Conservation (phyloP, 2,888 invertebrate genomes). For the Perizoma flavofasciatum region DNA sequence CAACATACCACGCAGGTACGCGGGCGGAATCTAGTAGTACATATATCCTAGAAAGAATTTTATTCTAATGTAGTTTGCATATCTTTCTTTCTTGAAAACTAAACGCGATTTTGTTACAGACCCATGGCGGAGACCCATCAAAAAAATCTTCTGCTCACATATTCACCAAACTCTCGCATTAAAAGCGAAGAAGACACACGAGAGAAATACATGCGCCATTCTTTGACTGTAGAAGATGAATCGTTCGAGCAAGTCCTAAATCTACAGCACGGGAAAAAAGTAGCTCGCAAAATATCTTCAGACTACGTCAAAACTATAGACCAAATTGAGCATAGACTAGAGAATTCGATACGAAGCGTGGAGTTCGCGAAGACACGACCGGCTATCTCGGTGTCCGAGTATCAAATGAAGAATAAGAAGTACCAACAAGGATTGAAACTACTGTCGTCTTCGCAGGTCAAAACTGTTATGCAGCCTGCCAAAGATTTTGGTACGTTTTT, state of each 20-base stretch:
- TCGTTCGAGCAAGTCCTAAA: slow-evolving; percentile 56
- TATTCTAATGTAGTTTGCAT: no score
- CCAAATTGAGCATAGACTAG: slow-evolving; percentile 48
- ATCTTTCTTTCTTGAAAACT: no score
- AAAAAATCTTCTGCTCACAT: slow-evolving; percentile 50
- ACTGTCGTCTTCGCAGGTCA: slow-evolving; percentile 14
- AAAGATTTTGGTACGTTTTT: slow-evolving; percentile 26
- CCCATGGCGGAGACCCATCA: slow-evolving; percentile 41
- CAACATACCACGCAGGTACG: no score
- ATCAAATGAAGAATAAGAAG: slow-evolving; percentile 58
- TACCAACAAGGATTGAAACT: slow-evolving; percentile 42
- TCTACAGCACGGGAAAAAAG: slow-evolving; percentile 60
- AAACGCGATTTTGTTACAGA: slow-evolving; percentile 41
- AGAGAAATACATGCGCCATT: slow-evolving; percentile 45
- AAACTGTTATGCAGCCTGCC: slow-evolving; percentile 25
- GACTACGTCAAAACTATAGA: slow-evolving; percentile 69
- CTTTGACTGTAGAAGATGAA: slow-evolving; percentile 39
- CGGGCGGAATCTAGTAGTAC: no score
- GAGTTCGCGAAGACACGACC: slow-evolving; percentile 66
- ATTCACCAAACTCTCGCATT: slow-evolving; percentile 43
- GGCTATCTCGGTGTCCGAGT: slow-evolving; percentile 57
- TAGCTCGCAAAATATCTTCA: slow-evolving; percentile 64
- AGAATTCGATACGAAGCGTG: slow-evolving; percentile 58
- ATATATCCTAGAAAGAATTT: no score
- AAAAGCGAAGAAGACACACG: slow-evolving; percentile 42